A percentile compares a stretch with the other conserved stretches of the same genome.
phyloP scores from a whole-genome alignment of 2,888 invertebrate species.

The Drosophila pseudotakahashii region DNA sequence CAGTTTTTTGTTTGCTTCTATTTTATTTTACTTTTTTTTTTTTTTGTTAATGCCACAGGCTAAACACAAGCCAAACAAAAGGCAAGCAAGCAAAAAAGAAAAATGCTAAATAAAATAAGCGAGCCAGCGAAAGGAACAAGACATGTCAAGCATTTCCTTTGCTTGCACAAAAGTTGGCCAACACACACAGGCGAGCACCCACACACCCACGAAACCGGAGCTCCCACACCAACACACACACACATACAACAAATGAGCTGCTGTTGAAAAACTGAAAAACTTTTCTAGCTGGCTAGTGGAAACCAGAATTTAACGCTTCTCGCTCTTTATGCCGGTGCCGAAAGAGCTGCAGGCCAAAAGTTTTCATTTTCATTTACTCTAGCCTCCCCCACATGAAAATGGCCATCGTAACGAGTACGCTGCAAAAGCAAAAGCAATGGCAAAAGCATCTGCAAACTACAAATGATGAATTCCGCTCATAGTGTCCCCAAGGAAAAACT shows the following conservation, averaged over 20 bases:
- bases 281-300: conserved; percentile 51
- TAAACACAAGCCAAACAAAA: conserved; percentile 41
- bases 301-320: conserved; percentile 62
- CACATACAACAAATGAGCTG: conserved; percentile 27
- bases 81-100: conserved; percentile 28
- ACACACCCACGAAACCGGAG: conserved; percentile 8
- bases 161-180: conserved; percentile 57
- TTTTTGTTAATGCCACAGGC: conserved; percentile 35
- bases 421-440: not conserved
- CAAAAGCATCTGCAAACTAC: conserved; percentile 7
- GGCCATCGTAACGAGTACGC: conserved; percentile 1
- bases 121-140: conserved; percentile 59
- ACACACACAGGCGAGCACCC: conserved; percentile 3
- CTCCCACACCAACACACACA: conserved; percentile 24
- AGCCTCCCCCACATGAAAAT: conserved; percentile 5
- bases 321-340: conserved; percentile 62
- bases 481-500: conserved; percentile 8
- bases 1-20: not conserved
- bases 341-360: conserved; percentile 49
- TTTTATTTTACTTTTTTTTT: conserved; percentile 14
- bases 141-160: conserved; percentile 74
- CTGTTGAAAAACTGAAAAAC: conserved; percentile 54
- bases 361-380: conserved; percentile 54
- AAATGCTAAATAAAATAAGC: conserved; percentile 44
- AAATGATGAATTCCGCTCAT: conserved; percentile 9